phyloP scores from a whole-genome alignment of 2,797 vertebrate genomes.

The Microhierax caerulescens region DNA sequence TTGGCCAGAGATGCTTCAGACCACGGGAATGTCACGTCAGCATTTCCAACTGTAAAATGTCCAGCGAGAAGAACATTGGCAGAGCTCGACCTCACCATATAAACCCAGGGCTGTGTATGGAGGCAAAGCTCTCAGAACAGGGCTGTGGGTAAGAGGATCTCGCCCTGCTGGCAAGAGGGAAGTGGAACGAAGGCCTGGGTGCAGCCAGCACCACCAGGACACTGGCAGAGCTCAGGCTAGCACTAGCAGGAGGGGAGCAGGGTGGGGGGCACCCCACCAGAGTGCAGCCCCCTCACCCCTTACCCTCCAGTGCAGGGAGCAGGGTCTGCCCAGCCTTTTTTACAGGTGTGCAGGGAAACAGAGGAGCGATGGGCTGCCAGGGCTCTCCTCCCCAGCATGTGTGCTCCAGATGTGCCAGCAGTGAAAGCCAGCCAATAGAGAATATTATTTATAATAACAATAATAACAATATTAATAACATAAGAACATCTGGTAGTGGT shows the following conservation, averaged over 20 bases:
- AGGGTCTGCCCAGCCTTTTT: background rate
- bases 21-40: background rate
- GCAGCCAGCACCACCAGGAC: fast-evolving
- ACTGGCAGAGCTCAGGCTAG: background rate
- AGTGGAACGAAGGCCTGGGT: background rate
- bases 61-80: background rate
- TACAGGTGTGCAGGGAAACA: slow-evolving; percentile 22
- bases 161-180: background rate
- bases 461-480: slow-evolving; percentile 69
- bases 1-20: background rate
- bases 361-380: background rate
- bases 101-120: background rate
- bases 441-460: slow-evolving; percentile 68
- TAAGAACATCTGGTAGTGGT: slow-evolving; percentile 58
- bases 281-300: background rate
- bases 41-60: background rate
- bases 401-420: slow-evolving; percentile 8
- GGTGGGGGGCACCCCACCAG: fast-evolving
- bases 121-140: background rate
- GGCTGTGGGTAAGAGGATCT: background rate
- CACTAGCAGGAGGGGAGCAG: fast-evolving
- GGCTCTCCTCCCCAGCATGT: slow-evolving; percentile 19
- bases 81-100: background rate
- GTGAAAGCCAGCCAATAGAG: background rate
- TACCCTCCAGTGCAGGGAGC: fast-evolving